A percentile compares a stretch with the other conserved stretches of the same genome.
Conservation (phyloP, 2,888 invertebrate genomes). For the Torymus aiolomorphi region DNA sequence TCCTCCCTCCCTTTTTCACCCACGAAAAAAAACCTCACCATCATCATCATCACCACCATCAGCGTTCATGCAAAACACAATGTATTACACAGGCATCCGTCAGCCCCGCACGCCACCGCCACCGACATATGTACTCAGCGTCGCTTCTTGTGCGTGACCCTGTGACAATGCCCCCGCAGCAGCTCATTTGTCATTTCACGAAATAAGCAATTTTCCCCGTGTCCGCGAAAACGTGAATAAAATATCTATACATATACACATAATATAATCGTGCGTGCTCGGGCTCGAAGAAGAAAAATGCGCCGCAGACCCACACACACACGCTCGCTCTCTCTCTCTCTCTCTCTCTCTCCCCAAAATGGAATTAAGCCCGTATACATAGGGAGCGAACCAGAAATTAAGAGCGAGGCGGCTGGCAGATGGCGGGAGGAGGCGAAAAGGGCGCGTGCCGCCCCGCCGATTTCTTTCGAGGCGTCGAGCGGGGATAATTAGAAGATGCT, state of each 20-base stretch:
- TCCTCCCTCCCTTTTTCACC: too few relatives aligned
- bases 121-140: too few relatives aligned
- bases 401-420: constrained; percentile 53
- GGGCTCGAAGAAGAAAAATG: background rate
- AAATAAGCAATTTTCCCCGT: constrained; percentile 32
- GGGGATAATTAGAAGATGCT: constrained; percentile 64
- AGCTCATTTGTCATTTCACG: constrained; percentile 40
- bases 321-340: too few relatives aligned
- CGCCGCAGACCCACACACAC: background rate
- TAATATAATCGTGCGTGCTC: constrained; percentile 2
- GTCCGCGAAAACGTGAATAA: constrained; percentile 34
- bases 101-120: too few relatives aligned
- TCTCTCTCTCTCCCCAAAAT: too few relatives aligned
- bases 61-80: too few relatives aligned
- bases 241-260: constrained; percentile 39
- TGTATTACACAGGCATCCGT: too few relatives aligned
- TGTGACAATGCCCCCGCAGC: background rate
- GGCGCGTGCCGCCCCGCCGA: constrained; percentile 62
- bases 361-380: background rate
- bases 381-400: constrained; percentile 40
- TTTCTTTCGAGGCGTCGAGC: constrained; percentile 60
- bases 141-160: background rate
- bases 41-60: too few relatives aligned
- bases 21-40: too few relatives aligned
- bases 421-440: constrained; percentile 56